Percentiles rank a stretch among this genome's conserved stretches.
These are phyloP conservation scores for Brachycybe producta DNA, from an alignment of 2,888 invertebrate genomes.

Conservation along the genomic window DNA sequence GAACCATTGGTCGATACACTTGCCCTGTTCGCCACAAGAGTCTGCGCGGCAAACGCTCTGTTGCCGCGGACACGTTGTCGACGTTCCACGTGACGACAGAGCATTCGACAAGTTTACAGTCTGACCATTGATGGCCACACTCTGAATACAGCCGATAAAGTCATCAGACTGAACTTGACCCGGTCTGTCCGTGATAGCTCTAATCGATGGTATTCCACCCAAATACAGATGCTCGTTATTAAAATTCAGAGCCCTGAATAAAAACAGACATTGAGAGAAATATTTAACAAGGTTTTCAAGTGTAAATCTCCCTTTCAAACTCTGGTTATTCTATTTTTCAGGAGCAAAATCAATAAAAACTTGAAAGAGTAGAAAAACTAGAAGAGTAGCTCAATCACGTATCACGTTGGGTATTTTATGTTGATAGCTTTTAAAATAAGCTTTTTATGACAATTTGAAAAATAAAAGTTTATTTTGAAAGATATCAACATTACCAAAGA, in stretches of 20 bases:
- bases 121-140: conserved; percentile 75
- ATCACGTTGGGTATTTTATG: too few relatives aligned
- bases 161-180: conserved; percentile 86
- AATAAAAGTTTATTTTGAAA: too few relatives aligned
- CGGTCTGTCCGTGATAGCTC: conserved; percentile 73
- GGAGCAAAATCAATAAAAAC: too few relatives aligned
- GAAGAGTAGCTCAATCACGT: too few relatives aligned
- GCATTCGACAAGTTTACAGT: conserved; percentile 67
- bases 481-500: too few relatives aligned
- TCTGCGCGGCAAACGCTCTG: conserved; percentile 31
- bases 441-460: too few relatives aligned
- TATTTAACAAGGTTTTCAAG: too few relatives aligned
- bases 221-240: conserved; percentile 74
- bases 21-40: conserved; percentile 49
- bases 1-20: conserved; percentile 76
- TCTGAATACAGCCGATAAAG: conserved; percentile 85
- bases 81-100: conserved; percentile 54
- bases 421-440: too few relatives aligned
- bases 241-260: conserved; percentile 68
- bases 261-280: too few relatives aligned
- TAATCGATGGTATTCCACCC: conserved; percentile 71
- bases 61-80: conserved; percentile 60
- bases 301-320: too few relatives aligned
- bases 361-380: too few relatives aligned
- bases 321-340: too few relatives aligned